phyloP scores from a whole-genome alignment of 2,113 vertebrate species.

The Benitochromis conjunctus region DNA sequence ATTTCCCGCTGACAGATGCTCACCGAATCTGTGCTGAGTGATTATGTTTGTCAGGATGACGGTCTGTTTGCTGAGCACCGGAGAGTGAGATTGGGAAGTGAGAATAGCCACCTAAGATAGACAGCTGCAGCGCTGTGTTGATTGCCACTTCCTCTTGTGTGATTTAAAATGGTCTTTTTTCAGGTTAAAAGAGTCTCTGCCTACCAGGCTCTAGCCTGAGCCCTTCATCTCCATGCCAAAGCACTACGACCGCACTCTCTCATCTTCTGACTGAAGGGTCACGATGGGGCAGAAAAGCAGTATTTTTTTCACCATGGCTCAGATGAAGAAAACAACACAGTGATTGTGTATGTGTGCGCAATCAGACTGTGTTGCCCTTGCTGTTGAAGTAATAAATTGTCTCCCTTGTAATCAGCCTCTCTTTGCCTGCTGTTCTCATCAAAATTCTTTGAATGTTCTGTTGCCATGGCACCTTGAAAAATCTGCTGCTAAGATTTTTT shows the following conservation, averaged over 20 bases:
- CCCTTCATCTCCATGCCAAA: conserved; percentile 33
- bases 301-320: conserved; percentile 7
- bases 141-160: conserved; percentile 57
- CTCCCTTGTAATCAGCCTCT: conserved; percentile 68
- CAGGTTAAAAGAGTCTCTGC: not conserved
- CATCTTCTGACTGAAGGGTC: conserved; percentile 3
- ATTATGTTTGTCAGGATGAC: conserved; percentile 54
- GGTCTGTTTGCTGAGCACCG: conserved; percentile 54
- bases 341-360: conserved; percentile 33
- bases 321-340: conserved; percentile 12
- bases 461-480: conserved; percentile 79
- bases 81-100: conserved; percentile 52
- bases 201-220: not conserved
- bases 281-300: not conserved
- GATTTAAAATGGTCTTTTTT: conserved; percentile 49
- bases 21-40: conserved; percentile 26
- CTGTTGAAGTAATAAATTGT: conserved; percentile 70
- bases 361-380: conserved; percentile 64
- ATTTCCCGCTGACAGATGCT: conserved; percentile 31
- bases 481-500: conserved; percentile 64
- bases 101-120: conserved; percentile 47
- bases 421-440: conserved; percentile 72
- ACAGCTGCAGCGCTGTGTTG: conserved; percentile 37
- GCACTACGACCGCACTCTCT: not conserved
- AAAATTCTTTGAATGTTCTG: conserved; percentile 75